Base-by-base conservation (phyloP, 1,140 invertebrate species). In the Gonatopus flavifemur region DNA sequence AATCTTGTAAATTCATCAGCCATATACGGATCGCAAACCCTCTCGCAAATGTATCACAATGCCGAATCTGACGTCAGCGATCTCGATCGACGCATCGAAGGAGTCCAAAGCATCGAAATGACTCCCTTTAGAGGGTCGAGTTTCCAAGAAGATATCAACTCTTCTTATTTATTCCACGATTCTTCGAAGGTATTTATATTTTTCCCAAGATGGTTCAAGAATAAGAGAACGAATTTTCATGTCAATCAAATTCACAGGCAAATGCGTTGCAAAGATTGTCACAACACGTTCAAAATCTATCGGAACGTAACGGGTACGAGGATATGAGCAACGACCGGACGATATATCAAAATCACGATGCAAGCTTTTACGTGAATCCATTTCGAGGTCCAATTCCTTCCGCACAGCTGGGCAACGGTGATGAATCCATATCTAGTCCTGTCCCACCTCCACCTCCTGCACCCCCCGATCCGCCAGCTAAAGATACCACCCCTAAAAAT, bases 271-370 rank as follows among this genome's bases (percentile, higher is more conserved):
- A 74, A 30, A 62, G 70, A 20, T 70, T 75, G 15, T 75, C 70
- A 0, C 73, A 76, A 15, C 75, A 74, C 30, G 72, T 75, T 10
- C 70, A 76, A 40, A 77, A 71, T 52, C 42, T 78, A 18, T 74
- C 76, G 1, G 76, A 74, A 41, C 41, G 59, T 19, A 61, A 70
- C 3, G 58, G 59, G 15, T 66, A 69, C 41, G 70, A 71, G 1
- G 16, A 57, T 4, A 40, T 56, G 21, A 60, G n/a, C n/a, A n/a
- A 59, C 49, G 66, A 71, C 1, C 31, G 51, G 1, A 35, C 18
- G 31, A 8, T 42, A 2, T 39, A 56, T n/a, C 42, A 64, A 3
- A 60, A 66, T n/a, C 61, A 60, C 16, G 49, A 62, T 8, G 47
- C 52, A 16, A 25, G 60, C 15, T 37, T 58, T 3, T 61, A 48